phyloP scores from a whole-genome alignment of 2,113 vertebrate genomes.

The Thalassarche chlororhynchos region DNA sequence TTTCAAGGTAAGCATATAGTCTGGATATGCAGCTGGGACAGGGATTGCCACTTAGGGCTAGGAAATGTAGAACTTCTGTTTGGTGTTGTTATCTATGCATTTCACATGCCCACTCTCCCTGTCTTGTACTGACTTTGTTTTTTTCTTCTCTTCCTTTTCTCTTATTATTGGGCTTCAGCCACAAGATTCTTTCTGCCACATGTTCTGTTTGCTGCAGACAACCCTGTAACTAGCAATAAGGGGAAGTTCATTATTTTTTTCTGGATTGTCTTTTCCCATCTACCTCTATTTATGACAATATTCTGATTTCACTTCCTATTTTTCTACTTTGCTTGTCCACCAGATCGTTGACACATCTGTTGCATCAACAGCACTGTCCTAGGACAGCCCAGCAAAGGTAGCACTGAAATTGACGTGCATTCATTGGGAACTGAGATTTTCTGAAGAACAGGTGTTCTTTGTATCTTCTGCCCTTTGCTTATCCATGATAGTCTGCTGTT shows the following conservation, averaged over 20 bases:
- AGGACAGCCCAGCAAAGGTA: background rate
- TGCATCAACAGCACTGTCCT: background rate
- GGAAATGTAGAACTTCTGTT: background rate
- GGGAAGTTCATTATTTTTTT: background rate
- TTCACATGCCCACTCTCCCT: background rate
- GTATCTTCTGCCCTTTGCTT: background rate
- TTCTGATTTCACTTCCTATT: background rate
- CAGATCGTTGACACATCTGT: background rate
- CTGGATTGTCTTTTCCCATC: background rate
- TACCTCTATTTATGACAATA: background rate
- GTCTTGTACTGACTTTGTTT: background rate
- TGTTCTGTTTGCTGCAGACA: background rate
- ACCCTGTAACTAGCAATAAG: background rate
- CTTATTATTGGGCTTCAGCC: background rate
- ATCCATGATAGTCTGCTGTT: background rate
- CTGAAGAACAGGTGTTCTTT: background rate
- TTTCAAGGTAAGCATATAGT: background rate
- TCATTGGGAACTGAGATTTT: background rate
- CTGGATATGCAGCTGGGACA: background rate
- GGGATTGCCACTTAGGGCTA: background rate
- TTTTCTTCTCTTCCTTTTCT: background rate
- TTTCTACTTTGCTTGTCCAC: background rate
- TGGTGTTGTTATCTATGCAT: background rate
- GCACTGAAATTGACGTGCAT: background rate
- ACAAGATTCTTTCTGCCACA: background rate